phyloP scores from a whole-genome alignment of 1,140 invertebrate species.

The Musca domestica region DNA sequence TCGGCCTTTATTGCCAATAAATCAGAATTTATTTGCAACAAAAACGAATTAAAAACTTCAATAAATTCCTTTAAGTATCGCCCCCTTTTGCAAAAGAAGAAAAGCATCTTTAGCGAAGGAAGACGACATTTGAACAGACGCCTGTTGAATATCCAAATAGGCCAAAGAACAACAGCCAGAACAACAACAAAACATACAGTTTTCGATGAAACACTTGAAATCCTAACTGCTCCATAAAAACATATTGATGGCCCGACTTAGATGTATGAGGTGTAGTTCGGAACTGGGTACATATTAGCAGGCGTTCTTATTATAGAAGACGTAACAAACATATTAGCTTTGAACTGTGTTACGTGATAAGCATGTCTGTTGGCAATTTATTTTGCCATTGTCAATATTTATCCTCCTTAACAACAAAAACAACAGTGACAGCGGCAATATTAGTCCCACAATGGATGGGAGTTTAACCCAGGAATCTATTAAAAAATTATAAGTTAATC shows the following conservation, averaged over 20 bases:
- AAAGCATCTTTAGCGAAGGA: slow-evolving; percentile 4
- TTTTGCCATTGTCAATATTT: slow-evolving; percentile 21
- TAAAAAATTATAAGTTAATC: slow-evolving; percentile 32
- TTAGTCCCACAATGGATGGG: neutral
- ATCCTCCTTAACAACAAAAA: slow-evolving; percentile 9
- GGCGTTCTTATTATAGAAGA: too few species aligned
- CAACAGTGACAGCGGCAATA: neutral
- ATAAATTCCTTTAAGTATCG: slow-evolving; percentile 50
- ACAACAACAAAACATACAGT: too few species aligned
- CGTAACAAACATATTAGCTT: slow-evolving; percentile 22
- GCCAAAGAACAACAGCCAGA: too few species aligned
- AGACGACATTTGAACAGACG: slow-evolving; percentile 19
- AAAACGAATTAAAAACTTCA: slow-evolving; percentile 54
- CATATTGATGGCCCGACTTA: too few species aligned
- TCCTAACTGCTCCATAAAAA: too few species aligned
- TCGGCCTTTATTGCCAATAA: slow-evolving; percentile 51
- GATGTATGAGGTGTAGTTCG: neutral
- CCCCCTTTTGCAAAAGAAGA: slow-evolving; percentile 7
- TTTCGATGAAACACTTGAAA: neutral
- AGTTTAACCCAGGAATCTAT: slow-evolving; percentile 26
- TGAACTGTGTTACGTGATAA: slow-evolving; percentile 25
- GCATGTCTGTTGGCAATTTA: slow-evolving; percentile 28
- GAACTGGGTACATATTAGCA: too few species aligned
- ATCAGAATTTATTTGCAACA: slow-evolving; percentile 55
- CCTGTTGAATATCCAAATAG: slow-evolving; percentile 30